Evolutionary conservation across 2,113 vertebrate genomes (phyloP).

Genomic region (Cariama cristata): DNA sequence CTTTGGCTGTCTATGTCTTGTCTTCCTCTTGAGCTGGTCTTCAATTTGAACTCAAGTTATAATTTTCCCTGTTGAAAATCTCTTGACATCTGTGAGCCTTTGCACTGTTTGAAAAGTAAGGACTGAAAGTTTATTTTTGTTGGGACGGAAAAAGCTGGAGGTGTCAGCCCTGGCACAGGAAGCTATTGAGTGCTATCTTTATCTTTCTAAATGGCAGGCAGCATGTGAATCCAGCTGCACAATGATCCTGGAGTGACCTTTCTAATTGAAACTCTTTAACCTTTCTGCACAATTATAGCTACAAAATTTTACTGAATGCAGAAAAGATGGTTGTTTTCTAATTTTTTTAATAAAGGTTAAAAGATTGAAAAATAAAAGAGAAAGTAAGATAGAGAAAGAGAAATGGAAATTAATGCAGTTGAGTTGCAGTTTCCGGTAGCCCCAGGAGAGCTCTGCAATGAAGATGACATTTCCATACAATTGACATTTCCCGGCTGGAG

Average conservation of each 20-base stretch:
- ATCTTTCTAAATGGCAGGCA: not conserved
- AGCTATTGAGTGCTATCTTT: not conserved
- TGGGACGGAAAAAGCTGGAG: not conserved
- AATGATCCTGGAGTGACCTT: conserved; percentile 16
- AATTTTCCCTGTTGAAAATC: not conserved
- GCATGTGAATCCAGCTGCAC: not conserved
- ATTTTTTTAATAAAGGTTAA: conserved; percentile 36
- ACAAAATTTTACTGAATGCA: not conserved
- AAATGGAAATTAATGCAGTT: conserved; percentile 52
- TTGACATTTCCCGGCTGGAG: conserved; percentile 56
- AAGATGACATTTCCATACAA: conserved; percentile 71
- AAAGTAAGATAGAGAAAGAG: not conserved
- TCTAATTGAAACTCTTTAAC: conserved; percentile 56
- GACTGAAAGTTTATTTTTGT: not conserved
- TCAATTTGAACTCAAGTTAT: not conserved
- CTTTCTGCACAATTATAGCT: conserved; percentile 29
- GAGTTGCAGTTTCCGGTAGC: conserved; percentile 24
- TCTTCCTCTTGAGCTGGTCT: not conserved
- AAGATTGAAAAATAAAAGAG: conserved; percentile 43
- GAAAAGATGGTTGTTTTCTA: not conserved
- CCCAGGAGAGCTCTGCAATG: conserved; percentile 20
- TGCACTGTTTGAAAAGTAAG: not conserved
- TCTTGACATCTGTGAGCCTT: not conserved
- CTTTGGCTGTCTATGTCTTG: not conserved
- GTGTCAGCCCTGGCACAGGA: not conserved